These are phyloP conservation scores for Artibeus jamaicensis DNA, from an alignment of 2,797 vertebrate species.

Conservation along the genomic window DNA sequence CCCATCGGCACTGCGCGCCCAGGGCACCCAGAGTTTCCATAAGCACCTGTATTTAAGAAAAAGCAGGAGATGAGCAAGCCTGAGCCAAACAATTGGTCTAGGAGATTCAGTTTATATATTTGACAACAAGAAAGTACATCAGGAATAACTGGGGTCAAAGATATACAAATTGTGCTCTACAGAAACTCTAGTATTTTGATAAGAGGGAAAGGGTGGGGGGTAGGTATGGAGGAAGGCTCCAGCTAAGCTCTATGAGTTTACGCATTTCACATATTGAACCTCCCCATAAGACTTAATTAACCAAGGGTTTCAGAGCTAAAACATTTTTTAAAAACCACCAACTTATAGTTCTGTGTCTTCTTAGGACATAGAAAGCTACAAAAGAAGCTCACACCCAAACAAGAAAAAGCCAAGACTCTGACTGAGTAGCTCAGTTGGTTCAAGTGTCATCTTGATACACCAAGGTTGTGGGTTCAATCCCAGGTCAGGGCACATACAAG, in stretches of 20 bases:
- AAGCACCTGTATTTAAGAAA: slow-evolving; percentile 86
- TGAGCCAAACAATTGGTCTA: background rate
- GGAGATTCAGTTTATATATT: background rate
- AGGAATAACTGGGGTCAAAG: background rate
- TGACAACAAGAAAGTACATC: background rate
- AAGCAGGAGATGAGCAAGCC: background rate
- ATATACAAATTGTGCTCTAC: background rate
- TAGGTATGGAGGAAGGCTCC: background rate
- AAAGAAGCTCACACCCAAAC: background rate
- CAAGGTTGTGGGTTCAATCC: no score
- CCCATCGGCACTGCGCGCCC: slow-evolving; percentile 97
- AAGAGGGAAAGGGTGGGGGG: background rate
- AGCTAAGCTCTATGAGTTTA: background rate
- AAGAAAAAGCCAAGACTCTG: background rate
- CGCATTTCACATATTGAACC: background rate
- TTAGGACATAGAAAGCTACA: background rate
- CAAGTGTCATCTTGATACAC: no score
- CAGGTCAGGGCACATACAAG: no score
- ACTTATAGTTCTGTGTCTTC: slow-evolving; percentile 6
- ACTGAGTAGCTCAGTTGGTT: no score
- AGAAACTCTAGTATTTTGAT: background rate
- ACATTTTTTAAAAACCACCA: background rate
- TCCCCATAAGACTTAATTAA: background rate
- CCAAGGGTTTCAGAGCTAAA: background rate
- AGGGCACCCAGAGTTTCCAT: slow-evolving; percentile 97